A percentile compares a stretch with the other conserved stretches of the same genome.
phyloP scores from a whole-genome alignment of 2,113 vertebrate genomes.

The Pardalotus punctatus region DNA sequence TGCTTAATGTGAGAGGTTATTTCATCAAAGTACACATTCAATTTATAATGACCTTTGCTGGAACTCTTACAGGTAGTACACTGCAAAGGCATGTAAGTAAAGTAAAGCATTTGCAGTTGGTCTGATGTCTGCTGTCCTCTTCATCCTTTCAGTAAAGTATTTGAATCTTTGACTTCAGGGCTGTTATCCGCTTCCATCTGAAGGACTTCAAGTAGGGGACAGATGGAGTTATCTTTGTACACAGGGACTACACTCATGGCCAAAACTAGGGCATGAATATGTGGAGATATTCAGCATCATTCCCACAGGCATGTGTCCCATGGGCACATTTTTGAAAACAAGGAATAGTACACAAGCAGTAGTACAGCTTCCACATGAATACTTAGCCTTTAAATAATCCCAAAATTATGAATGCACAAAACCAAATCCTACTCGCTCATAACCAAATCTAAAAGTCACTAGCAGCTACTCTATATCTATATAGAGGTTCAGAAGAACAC shows the following conservation, averaged over 20 bases:
- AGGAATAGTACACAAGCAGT: neutral
- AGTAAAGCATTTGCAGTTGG: neutral
- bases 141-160: neutral
- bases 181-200: neutral
- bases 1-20: neutral
- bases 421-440: neutral
- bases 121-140: neutral
- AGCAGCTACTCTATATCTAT: neutral
- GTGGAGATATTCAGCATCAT: neutral
- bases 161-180: neutral
- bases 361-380: neutral
- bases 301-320: neutral
- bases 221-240: neutral
- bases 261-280: neutral
- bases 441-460: neutral
- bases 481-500: neutral
- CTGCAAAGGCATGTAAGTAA: neutral
- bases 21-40: neutral
- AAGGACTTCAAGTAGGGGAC: neutral
- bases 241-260: neutral
- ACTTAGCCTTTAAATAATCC: neutral
- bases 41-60: neutral
- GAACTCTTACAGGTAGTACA: neutral
- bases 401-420: neutral
- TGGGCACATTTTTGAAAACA: neutral